Evolutionary conservation across 2,888 invertebrate genomes (phyloP).

Genomic region (Sarcophaga carnaria): DNA sequence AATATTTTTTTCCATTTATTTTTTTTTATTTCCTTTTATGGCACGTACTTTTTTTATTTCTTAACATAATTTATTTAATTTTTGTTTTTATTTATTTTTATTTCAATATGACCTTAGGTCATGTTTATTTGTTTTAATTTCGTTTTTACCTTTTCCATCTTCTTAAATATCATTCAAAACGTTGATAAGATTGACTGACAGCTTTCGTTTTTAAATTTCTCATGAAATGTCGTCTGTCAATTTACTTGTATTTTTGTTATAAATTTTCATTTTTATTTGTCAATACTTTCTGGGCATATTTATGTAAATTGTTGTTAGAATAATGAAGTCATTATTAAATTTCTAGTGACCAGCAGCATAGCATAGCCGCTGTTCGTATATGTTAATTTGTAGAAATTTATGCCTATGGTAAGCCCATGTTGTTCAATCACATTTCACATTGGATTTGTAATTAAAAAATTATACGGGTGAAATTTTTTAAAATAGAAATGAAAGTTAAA

Average conservation of each 20-base stretch:
- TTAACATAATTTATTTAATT: not conserved
- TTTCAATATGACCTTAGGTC: slow-evolving; percentile 44
- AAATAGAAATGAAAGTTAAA: too few relatives aligned
- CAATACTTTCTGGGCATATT: slow-evolving; percentile 14
- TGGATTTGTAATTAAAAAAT: too few relatives aligned
- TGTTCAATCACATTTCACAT: too few relatives aligned
- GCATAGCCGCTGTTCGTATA: too few relatives aligned
- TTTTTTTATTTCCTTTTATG: slow-evolving; percentile 50
- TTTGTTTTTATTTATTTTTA: slow-evolving; percentile 3
- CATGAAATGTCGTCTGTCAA: slow-evolving; percentile 14
- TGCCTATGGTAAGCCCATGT: too few relatives aligned
- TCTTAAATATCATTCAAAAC: not conserved
- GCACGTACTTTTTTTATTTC: slow-evolving; percentile 1
- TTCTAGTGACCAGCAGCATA: too few relatives aligned
- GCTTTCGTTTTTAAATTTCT: slow-evolving; percentile 40
- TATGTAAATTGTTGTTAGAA: slow-evolving; percentile 13
- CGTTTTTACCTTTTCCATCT: not conserved
- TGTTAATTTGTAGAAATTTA: too few relatives aligned
- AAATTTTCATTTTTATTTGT: slow-evolving; percentile 29
- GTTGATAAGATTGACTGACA: slow-evolving; percentile 1
- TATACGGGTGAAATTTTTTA: too few relatives aligned
- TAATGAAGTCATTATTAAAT: not conserved
- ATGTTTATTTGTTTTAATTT: slow-evolving; percentile 8
- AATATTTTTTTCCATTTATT: slow-evolving; percentile 24
- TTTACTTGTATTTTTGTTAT: not conserved